Base-by-base conservation (phyloP, 2,113 vertebrate genomes). In the Anolis sagrei region DNA sequence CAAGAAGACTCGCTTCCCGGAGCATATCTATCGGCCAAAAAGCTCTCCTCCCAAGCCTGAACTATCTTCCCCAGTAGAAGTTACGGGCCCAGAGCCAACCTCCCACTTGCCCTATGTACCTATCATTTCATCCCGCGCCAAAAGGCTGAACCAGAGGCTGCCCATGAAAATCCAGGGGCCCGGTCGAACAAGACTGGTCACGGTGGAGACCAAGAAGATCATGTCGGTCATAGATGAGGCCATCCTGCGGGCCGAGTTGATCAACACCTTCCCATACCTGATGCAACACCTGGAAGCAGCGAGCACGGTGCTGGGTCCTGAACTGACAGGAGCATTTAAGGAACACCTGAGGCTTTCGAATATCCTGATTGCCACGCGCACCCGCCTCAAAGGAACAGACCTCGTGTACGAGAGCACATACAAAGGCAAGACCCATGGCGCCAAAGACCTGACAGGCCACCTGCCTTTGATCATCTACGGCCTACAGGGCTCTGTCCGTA, bases 181-280 rank as follows among this genome's bases (percentile, higher is more conserved):
- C 5, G 87, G 83, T 0, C 90, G 86, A 36, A 94, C 92, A 84
- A 96, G 92, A 51, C 88, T 94, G 14, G 92, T 90, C 51, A 96
- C 96, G 34, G 77, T 90, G 0, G 97, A 97, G 87, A 91, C 95
- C 25, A 94, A 96, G 85, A 89, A 90, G 68, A 95, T 97, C 85
- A 84, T 95, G 72, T 91, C 88, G 0, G 93, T 97, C 1, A 44
- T 98, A 84, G 94, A 97, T 2, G 96, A 96, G 82, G 95, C 96
- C 79, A 96, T 97, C 89, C 58, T 82, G 73, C 95, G 96, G 61
- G 87, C 95, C 54, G 94, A 97, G 87, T 48, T 95, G 49, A 94
- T 93, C 78, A 93, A 91, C 5, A 48, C 92, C 49, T 87, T 98
- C 62, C 93, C 95, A 0, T 19, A 89, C 1, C 1, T 93, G 7